Evolutionary conservation across 92 coral and sea anemone species (phyloP), one percentile per base, ranked within the genome.

Genomic region (Galaxea fascicularis): DNA sequence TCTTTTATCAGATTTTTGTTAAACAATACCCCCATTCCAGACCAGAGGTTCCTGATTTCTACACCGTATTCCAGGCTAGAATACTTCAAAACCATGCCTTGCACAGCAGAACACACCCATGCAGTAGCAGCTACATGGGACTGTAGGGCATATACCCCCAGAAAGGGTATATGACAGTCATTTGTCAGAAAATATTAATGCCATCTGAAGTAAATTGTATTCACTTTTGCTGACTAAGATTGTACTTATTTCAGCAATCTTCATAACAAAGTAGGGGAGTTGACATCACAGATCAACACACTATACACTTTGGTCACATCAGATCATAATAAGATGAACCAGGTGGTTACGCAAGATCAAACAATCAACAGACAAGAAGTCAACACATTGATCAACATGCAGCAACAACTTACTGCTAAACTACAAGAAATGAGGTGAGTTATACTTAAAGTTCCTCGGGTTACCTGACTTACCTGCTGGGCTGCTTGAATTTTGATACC

Each of bases 281-380:
- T 96, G 31, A 96, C 99, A 10, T 87, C 85, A 1, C 99, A 96
- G 70, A 91, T 92, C 59, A 96, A 96, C 76, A 87, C 95, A 8
- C 79, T 96, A 13, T 95, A 94, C 78, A 92, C 93, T 27, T 80
- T 94, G 79, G 93, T 91, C 46, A 74, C 90, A 6, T 80, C 95
- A 64, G 95, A 94, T 80, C 93, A 83, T 46, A 88, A 79, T 64
- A 86, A 94, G 53, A 77, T 91, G 89, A 85, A 86, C 62, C 89
- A 88, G 27, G 80, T 89, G 74, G 96, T 92, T 58, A 91, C 90
- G 28, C 49, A 51, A 1, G 98, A 96, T 60, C 89, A 92, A 82
- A 88, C 94, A n/a, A 93, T 96, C 86, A 94, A 83, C 65, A 73
- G 98, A 85, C 99, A 96, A 65, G 99, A 96, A 74, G 97, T 96